Conservation (phyloP, 1,140 invertebrate species). For the Palaemon carinicauda region DNA sequence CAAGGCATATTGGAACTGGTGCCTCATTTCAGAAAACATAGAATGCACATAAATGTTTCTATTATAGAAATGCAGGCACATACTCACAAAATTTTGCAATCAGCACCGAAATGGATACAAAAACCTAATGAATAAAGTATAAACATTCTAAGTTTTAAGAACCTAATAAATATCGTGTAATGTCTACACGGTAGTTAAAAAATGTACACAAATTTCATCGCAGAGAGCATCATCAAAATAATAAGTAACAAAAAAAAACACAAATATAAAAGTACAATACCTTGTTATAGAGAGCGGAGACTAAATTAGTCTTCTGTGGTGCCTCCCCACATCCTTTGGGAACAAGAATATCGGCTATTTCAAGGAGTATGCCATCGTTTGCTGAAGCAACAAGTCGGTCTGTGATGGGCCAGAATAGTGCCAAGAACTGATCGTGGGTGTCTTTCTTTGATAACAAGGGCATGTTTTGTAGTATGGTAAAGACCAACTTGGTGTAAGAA, state of each 20-base stretch:
- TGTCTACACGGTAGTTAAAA: too few relatives aligned
- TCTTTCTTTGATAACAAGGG: constrained; percentile 25
- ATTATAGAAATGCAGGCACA: too few relatives aligned
- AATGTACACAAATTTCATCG: too few relatives aligned
- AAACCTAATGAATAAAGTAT: too few relatives aligned
- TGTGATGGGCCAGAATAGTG: constrained; percentile 34
- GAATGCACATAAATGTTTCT: too few relatives aligned
- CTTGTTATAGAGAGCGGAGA: constrained; percentile 35
- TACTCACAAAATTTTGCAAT: too few relatives aligned
- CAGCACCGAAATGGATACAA: too few relatives aligned
- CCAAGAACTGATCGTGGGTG: constrained; percentile 25
- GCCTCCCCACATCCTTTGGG: not conserved
- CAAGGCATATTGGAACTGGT: too few relatives aligned
- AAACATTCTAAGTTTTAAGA: too few relatives aligned
- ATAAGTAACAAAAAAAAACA: not conserved
- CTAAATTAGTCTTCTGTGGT: constrained; percentile 28
- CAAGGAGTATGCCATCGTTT: not conserved
- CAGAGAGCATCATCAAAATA: too few relatives aligned
- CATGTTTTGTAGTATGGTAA: constrained; percentile 33
- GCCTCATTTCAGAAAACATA: too few relatives aligned
- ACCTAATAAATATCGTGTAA: too few relatives aligned
- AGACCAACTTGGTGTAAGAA: not conserved
- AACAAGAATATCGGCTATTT: constrained; percentile 5
- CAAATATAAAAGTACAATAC: not conserved
- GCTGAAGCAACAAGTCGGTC: constrained; percentile 29